Conservation (phyloP, 2,797 vertebrate genomes). For the Typhlichthys subterraneus region DNA sequence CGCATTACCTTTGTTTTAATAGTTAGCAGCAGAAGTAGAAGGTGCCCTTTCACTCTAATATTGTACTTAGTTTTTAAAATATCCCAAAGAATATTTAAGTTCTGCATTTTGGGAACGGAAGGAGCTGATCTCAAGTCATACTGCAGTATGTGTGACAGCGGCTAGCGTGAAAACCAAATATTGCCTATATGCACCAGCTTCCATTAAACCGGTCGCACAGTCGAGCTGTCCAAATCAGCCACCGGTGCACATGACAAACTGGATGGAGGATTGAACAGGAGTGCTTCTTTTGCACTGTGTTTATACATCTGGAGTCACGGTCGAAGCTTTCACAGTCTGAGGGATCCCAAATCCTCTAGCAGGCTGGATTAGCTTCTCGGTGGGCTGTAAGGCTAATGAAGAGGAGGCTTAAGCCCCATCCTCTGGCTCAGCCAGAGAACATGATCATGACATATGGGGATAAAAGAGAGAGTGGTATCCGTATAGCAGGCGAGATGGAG, state of each 20-base stretch:
- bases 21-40: too few relatives aligned
- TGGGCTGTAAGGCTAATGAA: slow-evolving; percentile 48
- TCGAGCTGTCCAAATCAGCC: neutral
- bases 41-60: too few relatives aligned
- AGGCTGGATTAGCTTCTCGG: slow-evolving; percentile 56
- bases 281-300: slow-evolving; percentile 24
- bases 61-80: too few relatives aligned
- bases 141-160: neutral
- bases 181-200: neutral
- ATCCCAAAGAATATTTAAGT: too few relatives aligned
- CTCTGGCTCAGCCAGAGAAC: slow-evolving; percentile 49
- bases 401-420: slow-evolving; percentile 55
- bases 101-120: neutral
- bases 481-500: slow-evolving; percentile 15
- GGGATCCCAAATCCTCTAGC: slow-evolving; percentile 46
- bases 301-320: slow-evolving; percentile 44
- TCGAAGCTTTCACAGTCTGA: slow-evolving; percentile 39
- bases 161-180: neutral
- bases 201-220: neutral
- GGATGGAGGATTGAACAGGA: slow-evolving; percentile 26
- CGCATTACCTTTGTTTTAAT: too few relatives aligned
- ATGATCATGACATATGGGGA: slow-evolving; percentile 52
- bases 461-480: slow-evolving; percentile 25
- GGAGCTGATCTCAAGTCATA: neutral
- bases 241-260: neutral